Evolutionary conservation across 1,140 invertebrate genomes (phyloP).

Genomic region (Piezodorus guildinii): DNA sequence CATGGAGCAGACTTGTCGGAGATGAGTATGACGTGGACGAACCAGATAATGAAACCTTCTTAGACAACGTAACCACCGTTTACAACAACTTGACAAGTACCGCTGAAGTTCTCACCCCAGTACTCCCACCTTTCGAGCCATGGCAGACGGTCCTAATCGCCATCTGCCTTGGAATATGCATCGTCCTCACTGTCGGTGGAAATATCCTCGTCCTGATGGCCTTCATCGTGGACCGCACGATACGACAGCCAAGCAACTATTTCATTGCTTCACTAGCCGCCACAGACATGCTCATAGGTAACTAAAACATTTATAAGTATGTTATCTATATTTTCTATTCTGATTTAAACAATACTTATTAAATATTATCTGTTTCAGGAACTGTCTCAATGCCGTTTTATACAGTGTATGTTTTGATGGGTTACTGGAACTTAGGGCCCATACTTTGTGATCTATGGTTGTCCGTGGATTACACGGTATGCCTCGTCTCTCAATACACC

Average conservation of each 20-base stretch:
- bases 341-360: neutral
- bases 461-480: constrained; percentile 97
- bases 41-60: neutral
- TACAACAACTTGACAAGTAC: neutral
- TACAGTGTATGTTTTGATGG: constrained; percentile 89
- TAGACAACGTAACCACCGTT: neutral
- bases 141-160: constrained; percentile 88
- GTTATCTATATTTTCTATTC: neutral
- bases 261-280: constrained; percentile 97
- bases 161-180: constrained; percentile 75
- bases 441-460: constrained; percentile 97
- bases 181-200: constrained; percentile 83
- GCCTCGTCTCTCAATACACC: constrained; percentile 97
- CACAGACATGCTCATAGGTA: constrained; percentile 95
- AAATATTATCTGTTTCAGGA: constrained; percentile 46
- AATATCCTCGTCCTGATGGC: constrained; percentile 93
- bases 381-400: constrained; percentile 91
- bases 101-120: constrained; percentile 33
- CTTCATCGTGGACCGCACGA: constrained; percentile 92
- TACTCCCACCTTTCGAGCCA: constrained; percentile 72
- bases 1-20: neutral
- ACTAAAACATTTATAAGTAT: constrained; percentile 31
- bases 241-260: constrained; percentile 97
- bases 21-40: neutral
- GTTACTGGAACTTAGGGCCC: constrained; percentile 93